These are phyloP conservation scores for Pseudopleuronectes americanus DNA, from an alignment of 2,797 vertebrate species.

Conservation along the genomic window DNA sequence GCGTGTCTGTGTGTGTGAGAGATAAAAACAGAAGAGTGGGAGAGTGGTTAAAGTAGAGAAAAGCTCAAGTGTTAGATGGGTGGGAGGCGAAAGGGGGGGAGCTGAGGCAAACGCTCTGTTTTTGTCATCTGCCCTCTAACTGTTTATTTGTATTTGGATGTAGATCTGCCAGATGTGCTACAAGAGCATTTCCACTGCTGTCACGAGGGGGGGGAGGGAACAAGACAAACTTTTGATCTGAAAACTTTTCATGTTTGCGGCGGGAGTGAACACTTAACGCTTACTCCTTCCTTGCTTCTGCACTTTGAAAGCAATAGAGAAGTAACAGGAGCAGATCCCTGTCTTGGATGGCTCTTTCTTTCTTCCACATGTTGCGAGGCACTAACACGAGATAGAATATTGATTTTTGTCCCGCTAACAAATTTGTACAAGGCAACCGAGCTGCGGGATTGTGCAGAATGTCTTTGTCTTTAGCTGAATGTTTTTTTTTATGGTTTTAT, in stretches of 20 bases:
- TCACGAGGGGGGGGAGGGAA: background rate
- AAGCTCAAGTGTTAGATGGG: slow-evolving; percentile 34
- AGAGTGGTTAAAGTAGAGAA: slow-evolving; percentile 46
- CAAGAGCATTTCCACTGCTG: slow-evolving; percentile 16
- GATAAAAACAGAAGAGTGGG: slow-evolving; percentile 53
- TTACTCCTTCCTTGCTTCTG: slow-evolving; percentile 25
- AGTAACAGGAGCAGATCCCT: slow-evolving; percentile 14
- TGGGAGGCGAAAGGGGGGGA: slow-evolving; percentile 19
- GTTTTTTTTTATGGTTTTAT: slow-evolving; percentile 2
- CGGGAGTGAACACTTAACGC: background rate
- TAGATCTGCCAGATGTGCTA: slow-evolving; percentile 52
- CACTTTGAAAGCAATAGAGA: slow-evolving; percentile 29
- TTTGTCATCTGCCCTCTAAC: slow-evolving; percentile 32
- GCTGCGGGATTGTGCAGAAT: slow-evolving; percentile 20
- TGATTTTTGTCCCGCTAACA: slow-evolving; percentile 46
- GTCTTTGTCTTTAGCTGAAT: slow-evolving; percentile 15
- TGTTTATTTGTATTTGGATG: slow-evolving; percentile 39
- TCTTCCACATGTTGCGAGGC: slow-evolving; percentile 7
- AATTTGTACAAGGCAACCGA: slow-evolving; percentile 42
- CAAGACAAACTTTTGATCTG: slow-evolving; percentile 41
- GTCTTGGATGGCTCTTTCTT: slow-evolving; percentile 21
- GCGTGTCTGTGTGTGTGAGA: slow-evolving; percentile 17
- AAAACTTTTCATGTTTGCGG: slow-evolving; percentile 24
- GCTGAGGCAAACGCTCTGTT: slow-evolving; percentile 27
- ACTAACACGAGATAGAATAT: slow-evolving; percentile 57